Percentiles rank a stretch among this genome's conserved stretches.
phyloP scores from a whole-genome alignment of 2,888 invertebrate genomes.

The Agriopis aurantiaria region DNA sequence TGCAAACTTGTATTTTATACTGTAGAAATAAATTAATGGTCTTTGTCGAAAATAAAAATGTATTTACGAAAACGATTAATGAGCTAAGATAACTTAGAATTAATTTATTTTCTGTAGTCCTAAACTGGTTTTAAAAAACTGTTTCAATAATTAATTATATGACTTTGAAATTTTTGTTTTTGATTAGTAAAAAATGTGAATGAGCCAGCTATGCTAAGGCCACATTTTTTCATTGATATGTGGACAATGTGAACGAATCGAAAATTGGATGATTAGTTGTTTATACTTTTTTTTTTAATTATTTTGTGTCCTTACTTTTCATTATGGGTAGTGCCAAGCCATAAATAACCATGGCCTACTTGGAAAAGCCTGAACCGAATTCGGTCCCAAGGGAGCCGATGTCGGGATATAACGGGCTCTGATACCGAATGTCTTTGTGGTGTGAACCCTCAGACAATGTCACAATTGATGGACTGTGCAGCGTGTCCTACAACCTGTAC shows the following conservation, averaged over 20 bases:
- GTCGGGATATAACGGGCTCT: too few species aligned
- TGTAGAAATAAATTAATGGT: conserved; percentile 7
- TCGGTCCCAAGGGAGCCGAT: too few species aligned
- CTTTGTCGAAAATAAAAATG: conserved; percentile 11
- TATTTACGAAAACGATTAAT: conserved; percentile 22
- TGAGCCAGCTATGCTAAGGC: conserved; percentile 19
- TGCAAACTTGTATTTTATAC: not conserved
- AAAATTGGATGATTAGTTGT: not conserved
- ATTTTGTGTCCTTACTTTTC: too few species aligned
- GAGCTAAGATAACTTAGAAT: conserved; percentile 5
- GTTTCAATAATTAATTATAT: conserved; percentile 26
- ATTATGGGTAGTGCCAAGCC: not conserved
- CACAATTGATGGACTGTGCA: too few species aligned
- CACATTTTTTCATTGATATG: conserved; percentile 22
- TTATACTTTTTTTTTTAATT: too few species aligned
- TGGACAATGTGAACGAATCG: not conserved
- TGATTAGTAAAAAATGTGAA: conserved; percentile 14
- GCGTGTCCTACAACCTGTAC: too few species aligned
- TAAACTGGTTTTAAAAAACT: conserved; percentile 13
- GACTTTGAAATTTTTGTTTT: conserved; percentile 29
- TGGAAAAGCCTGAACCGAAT: too few species aligned
- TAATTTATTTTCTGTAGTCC: conserved; percentile 14
- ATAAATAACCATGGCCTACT: too few species aligned
- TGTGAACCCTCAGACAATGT: too few species aligned
- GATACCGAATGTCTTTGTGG: too few species aligned